Evolutionary conservation across 2,888 invertebrate genomes (phyloP), one percentile per base, ranked within the genome.

Genomic region (Rotaria socialis): DNA sequence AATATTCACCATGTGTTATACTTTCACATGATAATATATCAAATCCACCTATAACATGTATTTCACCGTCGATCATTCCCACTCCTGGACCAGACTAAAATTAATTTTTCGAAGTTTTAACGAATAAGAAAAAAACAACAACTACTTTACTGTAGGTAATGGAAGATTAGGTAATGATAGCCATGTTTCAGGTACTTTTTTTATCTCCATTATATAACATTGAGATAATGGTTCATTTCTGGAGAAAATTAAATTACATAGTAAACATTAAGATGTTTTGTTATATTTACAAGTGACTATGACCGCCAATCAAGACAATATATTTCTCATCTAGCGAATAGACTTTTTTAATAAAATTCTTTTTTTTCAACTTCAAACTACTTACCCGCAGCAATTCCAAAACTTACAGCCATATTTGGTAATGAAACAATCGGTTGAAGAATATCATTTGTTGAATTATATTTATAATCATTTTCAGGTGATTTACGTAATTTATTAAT

Each of bases 31-130:
- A 75, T 75, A 75, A 4, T 7, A 75, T 75, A 24, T 75, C 75
- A 75, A 75, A 75, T 75, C 75, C 75, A 43, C 75, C 75, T 14
- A 75, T 16, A 75, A 75, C 47, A 47, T 75, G 75, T n/a, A 75
- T 75, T n/a, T 75, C 75, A 22, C 75, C 75, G 4, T 75, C 47
- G 3, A 75, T 43, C 47, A 75, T 75, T 43, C 43, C 75, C 19
- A 75, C 75, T 22, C 75, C 75, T 43, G 75, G 24, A 24, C 24
- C 75, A 43, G 75, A 75, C 75, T 75, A 47, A 75, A 43, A 75
- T 24, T 52, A 52, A 52, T 16, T 75, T 24, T 22, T 43, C 10
- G 3, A 43, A 43, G n/a, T 74, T 16, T 74, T 27, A 75, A 75
- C 7, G 19, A n/a, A 1, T 8, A 35, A 67, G 27, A 10, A 27